phyloP scores from a whole-genome alignment of 2,113 vertebrate species.

The Turnix velox region DNA sequence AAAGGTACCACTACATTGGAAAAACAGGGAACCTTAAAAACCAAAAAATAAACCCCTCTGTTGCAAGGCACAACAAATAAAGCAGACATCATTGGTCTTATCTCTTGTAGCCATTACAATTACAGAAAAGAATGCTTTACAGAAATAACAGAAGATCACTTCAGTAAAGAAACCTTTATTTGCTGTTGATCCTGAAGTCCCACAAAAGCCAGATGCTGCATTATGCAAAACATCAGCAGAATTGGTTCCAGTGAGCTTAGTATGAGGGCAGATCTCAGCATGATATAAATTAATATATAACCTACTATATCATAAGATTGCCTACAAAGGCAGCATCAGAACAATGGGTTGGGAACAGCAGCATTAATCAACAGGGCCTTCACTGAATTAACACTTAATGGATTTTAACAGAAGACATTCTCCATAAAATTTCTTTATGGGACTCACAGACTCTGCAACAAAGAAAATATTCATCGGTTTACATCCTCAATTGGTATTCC shows the following conservation, averaged over 20 bases:
- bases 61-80: neutral
- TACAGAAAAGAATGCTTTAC: neutral
- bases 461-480: neutral
- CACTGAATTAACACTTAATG: neutral
- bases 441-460: neutral
- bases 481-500: neutral
- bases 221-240: neutral
- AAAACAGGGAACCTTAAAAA: neutral
- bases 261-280: accelerated
- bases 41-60: neutral
- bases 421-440: neutral
- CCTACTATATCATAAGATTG: neutral
- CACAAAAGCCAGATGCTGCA: accelerated
- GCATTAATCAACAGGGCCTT: neutral
- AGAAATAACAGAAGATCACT: neutral
- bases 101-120: neutral
- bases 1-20: too few species aligned
- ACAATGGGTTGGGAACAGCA: neutral
- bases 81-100: neutral
- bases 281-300: neutral
- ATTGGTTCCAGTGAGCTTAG: neutral
- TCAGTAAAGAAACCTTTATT: neutral
- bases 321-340: neutral
- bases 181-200: neutral
- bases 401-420: neutral